Base-by-base conservation (phyloP, 2,113 vertebrate species). In the Pygoscelis adeliae region DNA sequence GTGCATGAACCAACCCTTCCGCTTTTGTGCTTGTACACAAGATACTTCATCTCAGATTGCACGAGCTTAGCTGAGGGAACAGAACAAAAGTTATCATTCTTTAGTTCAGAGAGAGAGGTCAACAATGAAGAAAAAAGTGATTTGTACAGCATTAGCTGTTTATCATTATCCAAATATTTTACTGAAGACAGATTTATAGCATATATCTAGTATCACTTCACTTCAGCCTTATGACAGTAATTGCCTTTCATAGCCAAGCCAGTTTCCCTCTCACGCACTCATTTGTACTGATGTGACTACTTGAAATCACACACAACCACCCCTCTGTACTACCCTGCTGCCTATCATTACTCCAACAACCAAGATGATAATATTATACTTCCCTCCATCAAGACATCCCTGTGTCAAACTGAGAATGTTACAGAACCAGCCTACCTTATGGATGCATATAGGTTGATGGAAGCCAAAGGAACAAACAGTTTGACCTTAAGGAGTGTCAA, bases 1-100 rank as follows among this genome's bases (percentile, higher is more conserved):
- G 10, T 98, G 98, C 36, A 99, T 97, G 13, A 99, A 99, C 95
- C 99, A 99, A 93, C 98, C 98, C 42, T 89, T 97, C 22, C 92
- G 58, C 27, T 89, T 94, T 66, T 96, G 83, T 63, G 74, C 70
- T 93, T 95, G 93, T 63, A 93, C 36, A 0, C 83, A 82, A 20
- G 93, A 69, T 8, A 67, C 9, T 19, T 95, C 78, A 11, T 73
- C 55, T 94, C 97, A 47, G 93, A 49, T 1, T 94, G 89, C 46
- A 98, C 95, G 9, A 98, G 61, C 21, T 63, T 32, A 42, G 89
- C 94, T 97, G 72, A 15, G 3, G 20, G 34, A 55, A 72, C 10
- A 63, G 30, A 40, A 47, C 25, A 38, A 7, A 6, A 2, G 5
- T 7, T 50, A 5, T 15, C 12, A 26, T 61, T 58, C 34, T 50